Conservation (phyloP, 2,888 invertebrate genomes). For the Sturmia bella region DNA sequence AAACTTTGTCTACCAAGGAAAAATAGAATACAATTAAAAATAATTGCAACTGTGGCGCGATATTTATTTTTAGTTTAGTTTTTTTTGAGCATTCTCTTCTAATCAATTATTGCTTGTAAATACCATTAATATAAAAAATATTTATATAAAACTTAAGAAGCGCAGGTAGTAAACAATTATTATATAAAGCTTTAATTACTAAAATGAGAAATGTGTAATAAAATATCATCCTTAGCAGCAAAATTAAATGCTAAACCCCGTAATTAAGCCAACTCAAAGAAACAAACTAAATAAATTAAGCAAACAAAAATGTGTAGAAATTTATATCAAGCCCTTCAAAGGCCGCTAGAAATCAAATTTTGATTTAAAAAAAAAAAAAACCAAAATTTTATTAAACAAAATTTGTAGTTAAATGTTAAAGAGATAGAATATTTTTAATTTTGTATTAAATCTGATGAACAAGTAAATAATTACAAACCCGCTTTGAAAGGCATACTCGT, state of each 20-base stretch:
- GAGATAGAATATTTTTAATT: constrained; percentile 37
- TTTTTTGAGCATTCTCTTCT: neutral
- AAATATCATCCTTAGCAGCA: constrained; percentile 36
- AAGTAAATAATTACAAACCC: neutral
- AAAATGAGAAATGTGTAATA: constrained; percentile 1
- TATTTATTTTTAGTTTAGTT: too few relatives aligned
- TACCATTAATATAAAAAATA: constrained; percentile 5
- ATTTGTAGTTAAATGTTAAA: constrained; percentile 49
- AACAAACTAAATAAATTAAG: too few relatives aligned
- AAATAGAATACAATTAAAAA: too few relatives aligned
- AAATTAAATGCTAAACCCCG: constrained; percentile 27
- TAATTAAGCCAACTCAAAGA: constrained; percentile 48
- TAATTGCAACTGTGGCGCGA: too few relatives aligned
- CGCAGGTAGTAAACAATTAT: constrained; percentile 42
- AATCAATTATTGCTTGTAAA: neutral
- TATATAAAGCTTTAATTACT: constrained; percentile 61
- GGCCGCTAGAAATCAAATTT: constrained; percentile 76
- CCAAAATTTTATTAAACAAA: constrained; percentile 60
- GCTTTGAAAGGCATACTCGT: too few relatives aligned
- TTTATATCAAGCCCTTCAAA: constrained; percentile 76
- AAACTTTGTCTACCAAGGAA: too few relatives aligned
- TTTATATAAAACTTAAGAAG: constrained; percentile 2
- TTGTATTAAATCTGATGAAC: constrained; percentile 30
- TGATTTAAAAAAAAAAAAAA: constrained; percentile 60
- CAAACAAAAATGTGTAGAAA: constrained; percentile 67